Base-by-base conservation (phyloP, 2,888 invertebrate species). In the Ypsolopha scabrella region DNA sequence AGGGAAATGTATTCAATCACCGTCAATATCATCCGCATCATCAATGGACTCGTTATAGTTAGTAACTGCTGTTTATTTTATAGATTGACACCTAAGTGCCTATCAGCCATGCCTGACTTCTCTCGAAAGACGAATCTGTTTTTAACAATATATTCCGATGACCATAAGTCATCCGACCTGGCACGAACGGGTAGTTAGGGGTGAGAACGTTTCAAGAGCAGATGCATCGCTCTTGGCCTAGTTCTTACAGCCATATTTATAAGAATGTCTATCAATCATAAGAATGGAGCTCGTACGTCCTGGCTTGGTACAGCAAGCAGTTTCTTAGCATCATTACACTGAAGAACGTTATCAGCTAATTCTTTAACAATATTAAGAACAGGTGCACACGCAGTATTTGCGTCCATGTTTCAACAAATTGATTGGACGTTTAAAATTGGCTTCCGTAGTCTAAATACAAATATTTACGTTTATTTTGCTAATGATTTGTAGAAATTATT, bases 211-310 rank as follows among this genome's bases (percentile, higher is more conserved):
- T 70, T 79, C 74, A 77, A 78, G 79, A 75, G 60, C 70, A 62
- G 57, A 57, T 56, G 48, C 55, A 52, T 52, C 57, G 72, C 55
- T 75, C 82, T 81, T 85, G 82, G 79, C 82, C 81, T 75, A 71
- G 65, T 75, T 79, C 63, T 62, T 60, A 54, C 54, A 69, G 63
- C 72, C 72, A 75, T 78, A 80, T 76, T 73, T 72, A 72, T 73
- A 75, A 71, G 66, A 73, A 65, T 67, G 63, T 67, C 65, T 55
- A 80, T 82, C 77, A 74, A 79, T 82, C 81, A 82, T 80, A 76
- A 68, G 55, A 64, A 63, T 62, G 64, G 60, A 59, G 14, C 61
- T n/a, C n/a, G 64, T 63, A 38, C 10, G 36, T 51, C 57, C 68
- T 72, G 68, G 67, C 72, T 63, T 62, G 53, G 45, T 37, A 33